Percentiles rank a stretch among this genome's conserved stretches.
These are phyloP conservation scores for Acanthis flammea DNA, from an alignment of 2,797 vertebrate species.

Conservation along the genomic window DNA sequence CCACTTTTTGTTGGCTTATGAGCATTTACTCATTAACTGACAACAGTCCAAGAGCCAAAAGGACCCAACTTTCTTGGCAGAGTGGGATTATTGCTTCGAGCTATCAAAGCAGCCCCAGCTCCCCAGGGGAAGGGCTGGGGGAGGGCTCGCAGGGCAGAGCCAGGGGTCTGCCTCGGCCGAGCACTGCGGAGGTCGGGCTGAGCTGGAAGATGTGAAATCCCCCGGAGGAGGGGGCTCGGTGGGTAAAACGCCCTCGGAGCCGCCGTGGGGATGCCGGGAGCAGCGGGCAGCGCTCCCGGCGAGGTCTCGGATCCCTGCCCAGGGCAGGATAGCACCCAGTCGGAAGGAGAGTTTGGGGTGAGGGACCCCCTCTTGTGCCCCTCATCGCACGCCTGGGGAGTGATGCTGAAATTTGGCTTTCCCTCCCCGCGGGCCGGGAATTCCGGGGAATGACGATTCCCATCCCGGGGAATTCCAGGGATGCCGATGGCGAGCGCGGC, in stretches of 20 bases:
- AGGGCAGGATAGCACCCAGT: constrained; percentile 60
- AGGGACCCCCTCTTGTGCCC: background rate
- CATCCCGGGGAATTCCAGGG: background rate
- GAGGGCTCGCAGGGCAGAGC: background rate
- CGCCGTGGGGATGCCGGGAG: background rate
- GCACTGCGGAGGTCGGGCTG: background rate
- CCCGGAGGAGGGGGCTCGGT: background rate
- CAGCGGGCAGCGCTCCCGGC: background rate
- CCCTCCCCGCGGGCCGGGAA: background rate
- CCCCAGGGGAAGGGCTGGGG: background rate
- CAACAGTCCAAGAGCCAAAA: constrained; percentile 65
- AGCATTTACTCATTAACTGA: background rate
- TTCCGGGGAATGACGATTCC: background rate
- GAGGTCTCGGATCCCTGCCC: constrained; percentile 7
- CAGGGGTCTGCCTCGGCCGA: background rate
- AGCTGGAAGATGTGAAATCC: constrained; percentile 12
- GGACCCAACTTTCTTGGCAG: constrained; percentile 49
- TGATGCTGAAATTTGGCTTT: background rate
- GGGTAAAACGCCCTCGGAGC: background rate
- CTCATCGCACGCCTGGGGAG: background rate
- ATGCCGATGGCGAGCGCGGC: background rate
- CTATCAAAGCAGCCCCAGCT: constrained; percentile 36
- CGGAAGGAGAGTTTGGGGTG: constrained; percentile 38
- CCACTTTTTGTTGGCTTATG: background rate
- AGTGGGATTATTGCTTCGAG: constrained; percentile 75